Base-by-base conservation (phyloP, 1,140 invertebrate species). In the Penaeus vannamei region DNA sequence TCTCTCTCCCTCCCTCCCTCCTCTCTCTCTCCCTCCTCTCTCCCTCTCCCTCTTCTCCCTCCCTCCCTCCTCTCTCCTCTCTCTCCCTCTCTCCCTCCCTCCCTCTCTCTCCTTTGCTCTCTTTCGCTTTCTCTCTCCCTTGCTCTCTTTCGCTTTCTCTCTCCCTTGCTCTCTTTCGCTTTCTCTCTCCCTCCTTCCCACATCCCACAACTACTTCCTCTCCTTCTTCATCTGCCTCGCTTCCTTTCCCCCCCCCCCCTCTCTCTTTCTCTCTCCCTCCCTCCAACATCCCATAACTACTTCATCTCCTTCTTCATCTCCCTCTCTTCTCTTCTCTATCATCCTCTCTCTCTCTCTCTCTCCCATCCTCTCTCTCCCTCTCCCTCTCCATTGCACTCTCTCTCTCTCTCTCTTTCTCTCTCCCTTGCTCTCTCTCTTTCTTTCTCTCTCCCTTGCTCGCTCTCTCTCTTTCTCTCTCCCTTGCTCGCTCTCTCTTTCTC, bases 81-180 rank as follows among this genome's bases (percentile, higher is more conserved):
- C 19, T 53, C 46, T 22, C 46, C 80, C 22, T 82, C 19, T 82
- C 17, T 82, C 80, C 26, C n/a, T 29, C 2, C n/a, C 53, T 60
- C 7, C 23, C 23, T 53, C 53, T 76, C 69, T 85, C 62, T 69
- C 77, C 77, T n/a, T n/a, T n/a, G n/a, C n/a, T n/a, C n/a, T n/a
- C n/a, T n/a, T n/a, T n/a, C n/a, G n/a, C 76, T 46, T 23, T 0
- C 32, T 32, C 22, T 60, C n/a, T 79, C 32, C 36, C 46, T 79
- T 29, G 0, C 66, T 69, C 17, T 20, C 14, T 2, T 42, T 42
- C 76, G 4, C 76, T 82, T n/a, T 8, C 23, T 19, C 8, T 83
- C 46, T 32, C 10, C 69, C 20, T 36, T 59, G 7, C n/a, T 62
- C 29, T 36, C 83, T 62, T 26, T 36, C 32, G 17, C 59, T 61